phyloP scores from a whole-genome alignment of 2,888 invertebrate species.

The Listrodromus nycthemerus region DNA sequence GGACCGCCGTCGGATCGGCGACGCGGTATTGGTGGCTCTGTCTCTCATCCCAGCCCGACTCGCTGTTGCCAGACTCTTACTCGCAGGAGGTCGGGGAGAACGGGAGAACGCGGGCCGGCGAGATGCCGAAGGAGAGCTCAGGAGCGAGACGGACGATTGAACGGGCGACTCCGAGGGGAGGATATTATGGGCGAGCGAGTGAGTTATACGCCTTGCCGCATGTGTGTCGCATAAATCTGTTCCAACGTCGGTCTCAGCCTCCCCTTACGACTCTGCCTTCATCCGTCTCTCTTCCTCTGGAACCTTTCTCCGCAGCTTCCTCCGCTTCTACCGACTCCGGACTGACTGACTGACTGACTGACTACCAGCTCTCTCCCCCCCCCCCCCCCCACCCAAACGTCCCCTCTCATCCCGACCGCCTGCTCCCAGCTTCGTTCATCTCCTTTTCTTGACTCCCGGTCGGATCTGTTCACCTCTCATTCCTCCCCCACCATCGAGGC shows the following conservation, averaged over 20 bases:
- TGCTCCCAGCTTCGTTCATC: constrained; percentile 15
- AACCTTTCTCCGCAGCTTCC: constrained; percentile 50
- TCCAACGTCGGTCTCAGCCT: constrained; percentile 79
- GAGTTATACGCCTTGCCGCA: constrained; percentile 84
- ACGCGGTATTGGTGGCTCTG: constrained; percentile 78
- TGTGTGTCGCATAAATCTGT: constrained; percentile 84
- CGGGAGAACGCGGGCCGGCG: constrained; percentile 73
- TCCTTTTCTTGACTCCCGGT: constrained; percentile 55
- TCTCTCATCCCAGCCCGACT: constrained; percentile 76
- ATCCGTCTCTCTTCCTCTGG: constrained; percentile 14
- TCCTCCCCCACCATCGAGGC: constrained; percentile 39
- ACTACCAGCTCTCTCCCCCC: constrained; percentile 46
- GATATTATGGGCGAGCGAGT: constrained; percentile 84
- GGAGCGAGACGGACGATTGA: constrained; percentile 84
- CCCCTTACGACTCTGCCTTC: constrained; percentile 67
- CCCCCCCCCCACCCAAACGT: constrained; percentile 34
- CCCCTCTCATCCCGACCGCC: constrained; percentile 21
- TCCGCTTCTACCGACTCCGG: constrained; percentile 60
- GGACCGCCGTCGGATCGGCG: constrained; percentile 62
- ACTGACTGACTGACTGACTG: constrained; percentile 76
- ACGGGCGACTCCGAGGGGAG: constrained; percentile 74
- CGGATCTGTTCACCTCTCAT: constrained; percentile 39
- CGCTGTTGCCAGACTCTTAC: constrained; percentile 68
- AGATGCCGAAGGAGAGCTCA: constrained; percentile 75
- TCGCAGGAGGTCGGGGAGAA: constrained; percentile 74